Conservation (phyloP, 1,140 invertebrate genomes). For the Eumeta japonica region DNA sequence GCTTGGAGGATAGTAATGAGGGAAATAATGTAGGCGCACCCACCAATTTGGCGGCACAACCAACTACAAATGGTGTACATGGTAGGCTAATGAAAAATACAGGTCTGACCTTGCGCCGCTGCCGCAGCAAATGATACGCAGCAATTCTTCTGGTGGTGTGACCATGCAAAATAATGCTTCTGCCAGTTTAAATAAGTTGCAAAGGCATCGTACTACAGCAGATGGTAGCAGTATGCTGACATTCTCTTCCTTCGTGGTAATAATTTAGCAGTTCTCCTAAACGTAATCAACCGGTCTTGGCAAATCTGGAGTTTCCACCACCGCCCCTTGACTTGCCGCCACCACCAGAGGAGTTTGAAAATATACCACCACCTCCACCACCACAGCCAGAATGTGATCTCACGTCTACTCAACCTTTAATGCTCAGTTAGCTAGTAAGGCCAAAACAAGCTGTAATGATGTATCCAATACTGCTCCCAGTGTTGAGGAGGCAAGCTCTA, state of each 20-base stretch:
- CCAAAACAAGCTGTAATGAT: too few relatives aligned
- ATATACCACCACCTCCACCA: conserved; percentile 46
- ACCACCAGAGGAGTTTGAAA: conserved; percentile 63
- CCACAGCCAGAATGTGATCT: conserved; percentile 30
- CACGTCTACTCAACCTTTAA: background rate
- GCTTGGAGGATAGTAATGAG: conserved; percentile 77
- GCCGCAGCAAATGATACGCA: conserved; percentile 80
- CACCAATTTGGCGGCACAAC: conserved; percentile 54
- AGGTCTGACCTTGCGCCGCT: conserved; percentile 50
- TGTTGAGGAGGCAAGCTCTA: conserved; percentile 78
- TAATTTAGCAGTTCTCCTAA: conserved; percentile 44
- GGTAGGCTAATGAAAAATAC: too few relatives aligned
- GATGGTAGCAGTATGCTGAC: too few relatives aligned
- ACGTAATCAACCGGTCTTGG: conserved; percentile 64
- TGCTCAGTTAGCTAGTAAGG: conserved; percentile 19
- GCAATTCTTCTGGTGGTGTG: conserved; percentile 79
- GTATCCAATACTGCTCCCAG: conserved; percentile 35
- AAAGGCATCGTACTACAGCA: too few relatives aligned
- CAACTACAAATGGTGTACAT: conserved; percentile 58
- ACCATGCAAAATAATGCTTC: too few relatives aligned
- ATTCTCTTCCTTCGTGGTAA: conserved; percentile 38
- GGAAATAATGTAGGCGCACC: conserved; percentile 13
- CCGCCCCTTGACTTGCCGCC: conserved; percentile 77
- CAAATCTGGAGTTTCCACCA: conserved; percentile 83
- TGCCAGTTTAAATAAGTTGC: too few relatives aligned